Base-by-base conservation (phyloP, 30 jellyfish, hydroid and myxozoan genomes). In the Chrysaora quinquecirrha region DNA sequence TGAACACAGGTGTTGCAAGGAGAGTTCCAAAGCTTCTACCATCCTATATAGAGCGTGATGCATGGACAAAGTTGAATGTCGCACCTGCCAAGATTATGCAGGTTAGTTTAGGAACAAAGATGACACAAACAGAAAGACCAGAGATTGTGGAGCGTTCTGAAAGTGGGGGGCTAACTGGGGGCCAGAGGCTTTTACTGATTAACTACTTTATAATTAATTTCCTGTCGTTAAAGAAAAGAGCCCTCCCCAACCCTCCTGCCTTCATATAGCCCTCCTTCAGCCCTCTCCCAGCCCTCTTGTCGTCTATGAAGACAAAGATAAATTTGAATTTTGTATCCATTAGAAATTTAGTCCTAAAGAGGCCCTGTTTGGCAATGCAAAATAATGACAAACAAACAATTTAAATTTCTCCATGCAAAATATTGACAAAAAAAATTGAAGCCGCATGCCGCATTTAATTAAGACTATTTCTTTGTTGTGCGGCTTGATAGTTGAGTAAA, bases 71-170 rank as follows among this genome's bases (percentile, higher is more conserved):
- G 32, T 25, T 58, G 28, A 58, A 58, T 58, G 72, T 58, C 32
- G 72, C 72, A 20, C 72, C 72, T 19, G 72, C 72, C 28, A 58
- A 58, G 32, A 58, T 58, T 20, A 58, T 58, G 72, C 72, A 58
- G 72, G 72, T 58, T 19, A 58, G 28, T 43, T 43, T 43, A 43
- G 58, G 58, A 43, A 43, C 9, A 43, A 43, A 43, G 58, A 43
- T 43, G 58, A 43, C 58, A 43, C 58, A 43, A 43, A 43, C 28
- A 58, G 31, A 58, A 58, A 58, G 31, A 19, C 32, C 20, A 58
- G 31, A 19, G 28, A 25, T 58, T 6, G 6, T 58, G 72, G 32
- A 25, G 72, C 10, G 28, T 6, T 58, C 28, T 19, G 11, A 58
- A 58, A 58, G 72, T 58, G 72, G 32, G 72, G 58, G 58, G 58